Conservation (phyloP, 2,113 vertebrate genomes). For the Poeciliopsis turrubarensis region DNA sequence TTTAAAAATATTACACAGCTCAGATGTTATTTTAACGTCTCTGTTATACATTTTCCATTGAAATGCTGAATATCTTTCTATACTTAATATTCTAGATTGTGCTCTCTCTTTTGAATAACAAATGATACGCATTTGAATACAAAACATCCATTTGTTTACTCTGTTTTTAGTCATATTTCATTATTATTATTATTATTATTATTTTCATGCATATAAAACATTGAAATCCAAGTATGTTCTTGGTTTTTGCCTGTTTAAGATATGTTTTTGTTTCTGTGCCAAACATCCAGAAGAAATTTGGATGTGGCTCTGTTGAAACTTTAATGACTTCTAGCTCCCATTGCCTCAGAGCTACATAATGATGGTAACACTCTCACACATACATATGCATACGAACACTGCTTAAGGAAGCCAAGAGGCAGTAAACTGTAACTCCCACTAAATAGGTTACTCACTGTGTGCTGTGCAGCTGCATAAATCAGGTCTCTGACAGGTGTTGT, state of each 20-base stretch:
- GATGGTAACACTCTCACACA: conserved; percentile 27
- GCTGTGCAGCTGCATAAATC: conserved; percentile 49
- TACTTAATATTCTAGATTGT: too few species aligned
- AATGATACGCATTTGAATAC: too few species aligned
- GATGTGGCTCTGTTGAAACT: conserved; percentile 23
- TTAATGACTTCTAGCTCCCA: conserved; percentile 26
- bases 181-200: background rate
- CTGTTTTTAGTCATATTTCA: background rate
- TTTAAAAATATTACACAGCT: too few species aligned
- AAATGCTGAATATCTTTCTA: too few species aligned
- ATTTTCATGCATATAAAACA: background rate
- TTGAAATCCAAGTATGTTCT: background rate
- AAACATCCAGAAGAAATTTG: conserved; percentile 24
- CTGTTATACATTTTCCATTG: too few species aligned
- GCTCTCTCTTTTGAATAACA: too few species aligned
- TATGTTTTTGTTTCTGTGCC: background rate
- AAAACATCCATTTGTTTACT: background rate
- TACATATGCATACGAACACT: background rate
- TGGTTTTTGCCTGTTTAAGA: conserved; percentile 2
- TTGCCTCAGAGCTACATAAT: conserved; percentile 29
- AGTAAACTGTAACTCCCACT: conserved; percentile 46
- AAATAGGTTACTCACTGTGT: conserved; percentile 52
- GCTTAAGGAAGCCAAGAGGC: conserved; percentile 25
- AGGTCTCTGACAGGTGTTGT: conserved; percentile 34
- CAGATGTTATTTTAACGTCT: too few species aligned